Percentiles rank a stretch among this genome's conserved stretches.
Conservation (phyloP, 2,113 vertebrate species). For the Toxostoma redivivum region DNA sequence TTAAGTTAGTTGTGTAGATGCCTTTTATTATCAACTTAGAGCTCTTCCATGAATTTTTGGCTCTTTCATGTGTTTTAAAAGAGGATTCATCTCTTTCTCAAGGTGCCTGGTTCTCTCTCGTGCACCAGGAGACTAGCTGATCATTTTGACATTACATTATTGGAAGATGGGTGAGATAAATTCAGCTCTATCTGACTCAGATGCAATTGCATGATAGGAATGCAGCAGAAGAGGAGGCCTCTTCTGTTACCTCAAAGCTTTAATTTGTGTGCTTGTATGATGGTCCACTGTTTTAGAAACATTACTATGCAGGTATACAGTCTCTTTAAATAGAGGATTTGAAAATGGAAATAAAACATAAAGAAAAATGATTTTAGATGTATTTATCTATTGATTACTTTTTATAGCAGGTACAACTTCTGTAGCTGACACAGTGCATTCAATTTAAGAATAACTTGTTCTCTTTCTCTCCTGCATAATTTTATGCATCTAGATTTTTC, state of each 20-base stretch:
- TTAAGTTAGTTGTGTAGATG: neutral
- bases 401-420: neutral
- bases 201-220: neutral
- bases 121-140: neutral
- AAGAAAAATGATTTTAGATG: neutral
- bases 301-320: neutral
- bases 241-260: neutral
- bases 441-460: neutral
- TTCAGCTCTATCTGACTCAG: neutral
- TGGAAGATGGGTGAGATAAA: neutral
- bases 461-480: neutral
- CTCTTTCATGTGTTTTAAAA: neutral
- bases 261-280: neutral
- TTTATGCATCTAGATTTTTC: neutral
- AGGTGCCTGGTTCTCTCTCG: neutral
- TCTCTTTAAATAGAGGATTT: neutral
- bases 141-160: neutral
- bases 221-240: neutral
- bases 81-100: neutral
- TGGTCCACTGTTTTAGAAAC: neutral
- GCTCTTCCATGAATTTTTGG: neutral
- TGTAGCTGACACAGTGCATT: fast-evolving
- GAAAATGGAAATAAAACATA: neutral
- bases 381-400: neutral
- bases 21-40: neutral